Percentiles rank a stretch among this genome's conserved stretches.
phyloP scores from a whole-genome alignment of 2,888 invertebrate genomes.

The Caenorhabditis japonica region DNA sequence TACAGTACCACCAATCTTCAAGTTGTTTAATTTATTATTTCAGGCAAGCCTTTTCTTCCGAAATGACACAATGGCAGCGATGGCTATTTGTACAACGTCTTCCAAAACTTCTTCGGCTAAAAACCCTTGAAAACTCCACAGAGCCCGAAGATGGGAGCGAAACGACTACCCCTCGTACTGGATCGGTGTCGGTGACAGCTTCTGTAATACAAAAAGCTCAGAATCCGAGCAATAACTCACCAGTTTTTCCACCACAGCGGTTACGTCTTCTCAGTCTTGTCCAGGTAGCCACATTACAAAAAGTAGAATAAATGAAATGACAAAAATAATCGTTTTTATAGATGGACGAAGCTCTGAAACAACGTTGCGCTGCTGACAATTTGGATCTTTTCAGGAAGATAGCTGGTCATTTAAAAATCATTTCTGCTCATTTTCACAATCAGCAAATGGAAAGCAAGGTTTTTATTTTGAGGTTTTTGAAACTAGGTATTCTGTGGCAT shows the following conservation, averaged over 20 bases:
- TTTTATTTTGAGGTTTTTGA: neutral
- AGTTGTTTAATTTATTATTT: too few species aligned
- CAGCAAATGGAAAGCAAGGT: conserved; percentile 64
- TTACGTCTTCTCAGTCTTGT: conserved; percentile 54
- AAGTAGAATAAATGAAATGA: neutral
- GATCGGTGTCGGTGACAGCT: conserved; percentile 43
- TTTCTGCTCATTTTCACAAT: conserved; percentile 65
- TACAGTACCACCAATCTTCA: too few species aligned
- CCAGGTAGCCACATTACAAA: conserved; percentile 31
- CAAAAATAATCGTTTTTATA: conserved; percentile 21
- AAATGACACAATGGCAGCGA: conserved; percentile 65
- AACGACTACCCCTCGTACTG: conserved; percentile 46
- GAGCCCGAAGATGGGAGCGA: conserved; percentile 43
- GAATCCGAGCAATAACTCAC: conserved; percentile 44
- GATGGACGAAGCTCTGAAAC: conserved; percentile 63
- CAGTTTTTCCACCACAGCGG: conserved; percentile 54
- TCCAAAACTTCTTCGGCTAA: conserved; percentile 56
- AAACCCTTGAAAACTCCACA: conserved; percentile 35
- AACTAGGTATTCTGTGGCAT: neutral
- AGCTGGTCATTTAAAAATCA: conserved; percentile 61
- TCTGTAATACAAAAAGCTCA: conserved; percentile 27
- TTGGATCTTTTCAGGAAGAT: conserved; percentile 60
- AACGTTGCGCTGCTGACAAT: conserved; percentile 57
- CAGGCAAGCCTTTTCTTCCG: conserved; percentile 66
- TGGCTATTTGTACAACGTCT: conserved; percentile 63